These are phyloP conservation scores for Caenorhabditis sulstoni DNA, from an alignment of 2,888 invertebrate species.

Conservation along the genomic window DNA sequence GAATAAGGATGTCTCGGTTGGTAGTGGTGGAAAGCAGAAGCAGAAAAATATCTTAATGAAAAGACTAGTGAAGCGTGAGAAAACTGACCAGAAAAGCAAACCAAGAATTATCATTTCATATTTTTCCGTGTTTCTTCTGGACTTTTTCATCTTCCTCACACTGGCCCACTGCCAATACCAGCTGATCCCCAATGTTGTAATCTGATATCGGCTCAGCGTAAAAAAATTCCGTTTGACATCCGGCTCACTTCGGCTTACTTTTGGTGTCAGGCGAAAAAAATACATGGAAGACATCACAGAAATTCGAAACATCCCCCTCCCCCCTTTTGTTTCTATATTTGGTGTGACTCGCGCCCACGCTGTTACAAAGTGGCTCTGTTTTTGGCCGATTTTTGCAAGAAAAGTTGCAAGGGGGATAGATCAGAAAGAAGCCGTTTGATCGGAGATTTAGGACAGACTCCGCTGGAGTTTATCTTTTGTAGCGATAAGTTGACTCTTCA, in stretches of 20 bases:
- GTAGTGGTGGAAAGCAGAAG: too few species aligned
- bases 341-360: not conserved
- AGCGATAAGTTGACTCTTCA: too few species aligned
- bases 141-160: not conserved
- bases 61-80: too few species aligned
- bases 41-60: too few species aligned
- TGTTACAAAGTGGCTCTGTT: too few species aligned
- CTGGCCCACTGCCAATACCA: not conserved
- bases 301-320: conserved; percentile 31
- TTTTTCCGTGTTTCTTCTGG: not conserved
- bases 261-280: conserved; percentile 11
- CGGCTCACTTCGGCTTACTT: conserved; percentile 25
- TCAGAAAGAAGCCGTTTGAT: too few species aligned
- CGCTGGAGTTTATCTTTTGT: too few species aligned
- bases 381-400: too few species aligned
- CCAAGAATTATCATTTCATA: not conserved
- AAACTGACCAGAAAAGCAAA: too few species aligned
- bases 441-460: too few species aligned
- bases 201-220: conserved; percentile 16
- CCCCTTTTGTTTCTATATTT: not conserved
- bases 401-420: too few species aligned
- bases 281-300: conserved; percentile 29
- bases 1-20: not conserved
- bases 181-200: conserved; percentile 34
- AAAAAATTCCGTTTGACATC: conserved; percentile 35